A percentile compares a stretch with the other conserved stretches of the same genome.
phyloP scores from a whole-genome alignment of 2,113 vertebrate species.

The Progne subis region DNA sequence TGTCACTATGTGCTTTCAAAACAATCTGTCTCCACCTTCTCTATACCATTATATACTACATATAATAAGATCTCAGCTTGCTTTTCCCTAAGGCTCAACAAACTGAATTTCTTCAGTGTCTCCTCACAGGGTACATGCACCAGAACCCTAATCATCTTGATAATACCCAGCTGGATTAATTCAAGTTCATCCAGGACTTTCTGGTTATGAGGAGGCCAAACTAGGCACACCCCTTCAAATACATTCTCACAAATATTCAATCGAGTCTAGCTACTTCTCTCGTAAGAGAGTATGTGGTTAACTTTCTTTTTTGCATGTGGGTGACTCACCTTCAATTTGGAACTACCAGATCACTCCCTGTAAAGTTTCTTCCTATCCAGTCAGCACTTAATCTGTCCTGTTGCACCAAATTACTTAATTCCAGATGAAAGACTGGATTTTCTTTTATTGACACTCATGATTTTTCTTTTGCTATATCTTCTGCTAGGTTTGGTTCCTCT shows the following conservation, averaged over 20 bases:
- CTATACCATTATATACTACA: not conserved
- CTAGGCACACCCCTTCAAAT: not conserved
- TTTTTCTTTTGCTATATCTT: not conserved
- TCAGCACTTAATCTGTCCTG: not conserved
- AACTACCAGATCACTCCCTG: not conserved
- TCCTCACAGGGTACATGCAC: not conserved
- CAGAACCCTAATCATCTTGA: not conserved
- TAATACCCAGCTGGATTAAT: not conserved
- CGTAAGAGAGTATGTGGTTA: not conserved
- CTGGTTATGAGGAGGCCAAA: not conserved
- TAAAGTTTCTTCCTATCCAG: not conserved
- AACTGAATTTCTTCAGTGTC: not conserved
- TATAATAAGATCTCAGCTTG: not conserved
- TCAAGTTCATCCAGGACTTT: not conserved
- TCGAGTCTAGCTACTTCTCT: rapidly evolving
- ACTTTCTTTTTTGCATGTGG: not conserved
- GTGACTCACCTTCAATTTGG: not conserved
- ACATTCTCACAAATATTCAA: not conserved
- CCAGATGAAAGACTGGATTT: not conserved
- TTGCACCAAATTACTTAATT: not conserved
- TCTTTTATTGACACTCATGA: not conserved
- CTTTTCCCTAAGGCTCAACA: not conserved
- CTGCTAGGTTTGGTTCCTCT: not conserved
- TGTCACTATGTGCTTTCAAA: not conserved
- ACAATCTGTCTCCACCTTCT: not conserved